Evolutionary conservation across 2,888 invertebrate species (phyloP).

Genomic region (Caenorhabditis becei): DNA sequence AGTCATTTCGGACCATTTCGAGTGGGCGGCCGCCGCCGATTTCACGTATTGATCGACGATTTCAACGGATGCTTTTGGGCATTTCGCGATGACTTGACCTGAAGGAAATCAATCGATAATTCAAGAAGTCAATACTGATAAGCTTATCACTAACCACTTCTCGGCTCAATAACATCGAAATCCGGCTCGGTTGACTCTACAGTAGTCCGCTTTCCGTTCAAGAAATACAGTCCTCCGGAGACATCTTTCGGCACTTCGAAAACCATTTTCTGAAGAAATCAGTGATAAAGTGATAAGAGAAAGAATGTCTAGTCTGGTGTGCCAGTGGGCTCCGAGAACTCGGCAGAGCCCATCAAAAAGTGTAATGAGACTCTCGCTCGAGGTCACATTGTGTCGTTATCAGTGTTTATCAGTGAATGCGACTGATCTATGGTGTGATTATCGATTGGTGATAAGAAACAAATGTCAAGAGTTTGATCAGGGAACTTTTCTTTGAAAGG

Average conservation of each 20-base stretch:
- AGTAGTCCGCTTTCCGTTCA: conserved; percentile 65
- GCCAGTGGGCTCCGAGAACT: no score
- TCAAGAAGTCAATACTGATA: background rate
- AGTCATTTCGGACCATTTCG: conserved; percentile 59
- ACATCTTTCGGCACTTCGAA: conserved; percentile 65
- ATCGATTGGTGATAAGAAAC: no score
- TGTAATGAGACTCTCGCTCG: no score
- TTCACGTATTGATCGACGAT: conserved; percentile 63
- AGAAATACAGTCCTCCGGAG: conserved; percentile 70
- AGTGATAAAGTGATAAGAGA: background rate
- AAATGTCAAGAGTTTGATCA: no score
- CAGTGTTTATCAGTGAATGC: no score
- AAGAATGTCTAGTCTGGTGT: background rate
- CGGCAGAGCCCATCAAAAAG: no score
- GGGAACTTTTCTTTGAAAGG: no score
- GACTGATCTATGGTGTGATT: no score
- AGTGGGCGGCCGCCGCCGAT: conserved; percentile 54
- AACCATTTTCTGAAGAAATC: conserved; percentile 24
- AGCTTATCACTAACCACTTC: conserved; percentile 68
- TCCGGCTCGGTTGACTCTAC: conserved; percentile 42
- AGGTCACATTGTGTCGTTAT: no score
- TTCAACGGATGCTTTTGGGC: conserved; percentile 52
- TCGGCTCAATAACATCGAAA: conserved; percentile 76
- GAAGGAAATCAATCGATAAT: conserved; percentile 6
- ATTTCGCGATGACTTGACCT: conserved; percentile 67